Conservation (phyloP, 2,888 invertebrate species). For the Tiliacea citrago region DNA sequence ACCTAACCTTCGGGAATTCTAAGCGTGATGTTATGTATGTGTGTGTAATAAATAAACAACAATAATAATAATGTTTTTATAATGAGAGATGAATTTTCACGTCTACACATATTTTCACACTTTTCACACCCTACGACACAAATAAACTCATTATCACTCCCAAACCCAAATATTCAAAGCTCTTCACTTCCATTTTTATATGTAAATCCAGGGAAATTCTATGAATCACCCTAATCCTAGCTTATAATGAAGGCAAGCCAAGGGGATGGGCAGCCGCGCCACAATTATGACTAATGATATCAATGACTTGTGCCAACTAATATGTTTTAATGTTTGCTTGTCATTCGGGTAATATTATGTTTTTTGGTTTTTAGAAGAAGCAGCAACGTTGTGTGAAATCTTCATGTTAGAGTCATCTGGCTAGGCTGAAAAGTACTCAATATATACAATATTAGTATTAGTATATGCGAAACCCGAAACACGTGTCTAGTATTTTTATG, state of each 20-base stretch:
- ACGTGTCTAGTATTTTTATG: too few relatives aligned
- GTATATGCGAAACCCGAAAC: too few relatives aligned
- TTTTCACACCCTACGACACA: background rate
- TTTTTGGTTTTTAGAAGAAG: too few relatives aligned
- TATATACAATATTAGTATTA: too few relatives aligned
- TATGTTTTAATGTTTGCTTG: slow-evolving; percentile 18
- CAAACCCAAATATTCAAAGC: slow-evolving; percentile 17
- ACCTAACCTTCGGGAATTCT: too few relatives aligned
- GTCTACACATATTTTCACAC: background rate
- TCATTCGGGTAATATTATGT: slow-evolving; percentile 11
- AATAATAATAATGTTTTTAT: too few relatives aligned
- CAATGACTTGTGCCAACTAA: slow-evolving; percentile 39
- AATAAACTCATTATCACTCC: slow-evolving; percentile 8
- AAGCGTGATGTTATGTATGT: too few relatives aligned
- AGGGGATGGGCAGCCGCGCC: slow-evolving; percentile 40
- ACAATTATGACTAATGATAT: slow-evolving; percentile 48
- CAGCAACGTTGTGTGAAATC: background rate
- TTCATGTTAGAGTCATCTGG: too few relatives aligned
- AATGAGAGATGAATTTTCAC: too few relatives aligned
- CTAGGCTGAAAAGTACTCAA: background rate
- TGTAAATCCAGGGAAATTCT: slow-evolving; percentile 29
- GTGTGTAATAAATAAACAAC: too few relatives aligned
- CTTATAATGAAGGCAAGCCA: slow-evolving; percentile 26
- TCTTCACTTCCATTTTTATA: slow-evolving; percentile 21
- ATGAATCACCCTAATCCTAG: slow-evolving; percentile 53